Evolutionary conservation across 2,888 invertebrate genomes (phyloP).

Genomic region (Brenthis ino): DNA sequence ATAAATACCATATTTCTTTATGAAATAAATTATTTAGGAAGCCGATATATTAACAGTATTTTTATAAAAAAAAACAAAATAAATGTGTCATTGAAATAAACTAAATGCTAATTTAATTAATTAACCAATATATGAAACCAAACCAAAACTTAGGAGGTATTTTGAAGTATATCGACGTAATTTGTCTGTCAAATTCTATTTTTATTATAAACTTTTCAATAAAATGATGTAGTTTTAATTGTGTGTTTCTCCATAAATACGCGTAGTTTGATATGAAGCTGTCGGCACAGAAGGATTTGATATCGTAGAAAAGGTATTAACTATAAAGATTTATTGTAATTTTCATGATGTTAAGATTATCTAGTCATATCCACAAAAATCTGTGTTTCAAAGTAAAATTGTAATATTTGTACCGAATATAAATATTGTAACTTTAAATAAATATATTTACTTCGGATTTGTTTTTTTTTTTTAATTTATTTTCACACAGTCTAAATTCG

Average conservation of each 20-base stretch:
- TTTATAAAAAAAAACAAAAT: not conserved
- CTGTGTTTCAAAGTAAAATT: conserved; percentile 34
- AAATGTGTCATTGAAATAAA: not conserved
- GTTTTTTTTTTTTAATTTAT: conserved; percentile 10
- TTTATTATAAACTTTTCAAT: conserved; percentile 12
- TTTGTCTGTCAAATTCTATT: conserved; percentile 3
- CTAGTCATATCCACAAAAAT: conserved; percentile 30
- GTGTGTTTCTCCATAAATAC: conserved; percentile 14
- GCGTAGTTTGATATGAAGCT: conserved; percentile 25
- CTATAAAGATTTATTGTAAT: conserved; percentile 38
- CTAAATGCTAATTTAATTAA: not conserved
- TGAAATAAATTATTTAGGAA: too few relatives aligned
- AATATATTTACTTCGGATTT: conserved; percentile 38
- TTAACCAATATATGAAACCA: not conserved
- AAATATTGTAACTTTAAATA: conserved; percentile 52
- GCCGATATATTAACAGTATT: too few relatives aligned
- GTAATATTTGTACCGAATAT: conserved; percentile 49
- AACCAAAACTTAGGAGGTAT: not conserved
- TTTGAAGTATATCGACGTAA: conserved; percentile 5
- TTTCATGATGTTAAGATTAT: conserved; percentile 31
- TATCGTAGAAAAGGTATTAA: conserved; percentile 53
- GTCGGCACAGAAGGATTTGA: conserved; percentile 68
- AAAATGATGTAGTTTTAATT: conserved; percentile 16
- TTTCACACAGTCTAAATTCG: not conserved
- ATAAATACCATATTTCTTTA: not conserved